Conservation (phyloP, 92 coral and sea anemone genomes). For the Plumapathes pennacea region DNA sequence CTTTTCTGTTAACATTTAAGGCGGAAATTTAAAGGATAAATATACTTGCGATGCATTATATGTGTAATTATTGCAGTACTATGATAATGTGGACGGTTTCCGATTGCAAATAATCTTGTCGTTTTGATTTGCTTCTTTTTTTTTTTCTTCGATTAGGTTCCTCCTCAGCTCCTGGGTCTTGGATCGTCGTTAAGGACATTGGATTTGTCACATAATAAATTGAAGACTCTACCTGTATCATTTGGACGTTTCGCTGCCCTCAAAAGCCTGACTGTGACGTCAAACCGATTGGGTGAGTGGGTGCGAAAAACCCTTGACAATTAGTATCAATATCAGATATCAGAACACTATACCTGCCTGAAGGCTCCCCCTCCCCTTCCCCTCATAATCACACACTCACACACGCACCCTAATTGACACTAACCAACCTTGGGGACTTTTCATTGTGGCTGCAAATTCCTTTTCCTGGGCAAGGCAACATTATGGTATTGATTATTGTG, state of each 20-base stretch:
- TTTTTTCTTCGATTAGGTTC: constrained; percentile 44
- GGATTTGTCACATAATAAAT: constrained; percentile 85
- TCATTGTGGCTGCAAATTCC: neutral
- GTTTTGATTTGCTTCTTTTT: neutral
- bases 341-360: no score
- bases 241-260: constrained; percentile 70
- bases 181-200: constrained; percentile 77
- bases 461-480: no score
- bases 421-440: no score
- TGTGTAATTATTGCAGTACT: neutral
- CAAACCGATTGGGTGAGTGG: constrained; percentile 79
- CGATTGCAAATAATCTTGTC: neutral
- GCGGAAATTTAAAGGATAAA: no score
- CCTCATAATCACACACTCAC: no score
- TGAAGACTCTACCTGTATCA: constrained; percentile 64
- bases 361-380: no score
- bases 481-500: no score
- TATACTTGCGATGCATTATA: no score
- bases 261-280: constrained; percentile 70
- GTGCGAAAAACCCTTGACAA: no score
- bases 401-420: no score
- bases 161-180: constrained; percentile 63
- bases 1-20: neutral
- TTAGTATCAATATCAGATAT: no score
- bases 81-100: neutral